These are phyloP conservation scores for Deroplatys truncata DNA, from an alignment of 2,888 invertebrate genomes.

Conservation along the genomic window DNA sequence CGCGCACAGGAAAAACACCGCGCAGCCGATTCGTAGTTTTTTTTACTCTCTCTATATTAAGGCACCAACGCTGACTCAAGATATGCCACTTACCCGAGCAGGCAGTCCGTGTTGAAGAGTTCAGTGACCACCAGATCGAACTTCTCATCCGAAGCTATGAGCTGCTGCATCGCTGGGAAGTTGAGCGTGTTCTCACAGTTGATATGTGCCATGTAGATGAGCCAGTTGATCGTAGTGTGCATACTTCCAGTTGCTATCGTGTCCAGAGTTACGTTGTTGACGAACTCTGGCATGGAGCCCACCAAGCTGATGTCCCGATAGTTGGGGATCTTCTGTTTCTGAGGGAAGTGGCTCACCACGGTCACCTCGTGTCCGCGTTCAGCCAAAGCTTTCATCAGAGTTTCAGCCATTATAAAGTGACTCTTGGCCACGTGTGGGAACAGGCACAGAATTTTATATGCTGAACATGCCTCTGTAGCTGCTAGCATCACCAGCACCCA, in stretches of 20 bases:
- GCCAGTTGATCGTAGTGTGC: background rate
- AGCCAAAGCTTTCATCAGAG: conserved; percentile 39
- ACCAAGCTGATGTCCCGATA: conserved; percentile 36
- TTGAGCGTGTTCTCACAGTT: conserved; percentile 24
- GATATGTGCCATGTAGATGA: background rate
- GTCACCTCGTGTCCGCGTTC: conserved; percentile 38
- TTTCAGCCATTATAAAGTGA: conserved; percentile 62
- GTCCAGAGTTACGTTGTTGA: conserved; percentile 1
- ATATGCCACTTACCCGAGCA: conserved; percentile 50
- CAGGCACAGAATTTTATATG: conserved; percentile 39
- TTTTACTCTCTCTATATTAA: too few species aligned
- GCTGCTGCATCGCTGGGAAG: conserved; percentile 25
- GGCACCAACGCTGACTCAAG: too few species aligned
- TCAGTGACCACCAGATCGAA: conserved; percentile 68
- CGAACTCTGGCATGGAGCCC: background rate
- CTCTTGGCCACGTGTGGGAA: conserved; percentile 66
- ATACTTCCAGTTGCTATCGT: background rate
- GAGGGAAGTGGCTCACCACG: conserved; percentile 36
- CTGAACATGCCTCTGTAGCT: background rate
- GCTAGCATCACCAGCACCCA: background rate
- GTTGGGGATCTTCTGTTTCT: conserved; percentile 32
- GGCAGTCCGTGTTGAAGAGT: conserved; percentile 69
- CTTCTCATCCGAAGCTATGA: conserved; percentile 34
- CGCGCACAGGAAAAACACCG: too few species aligned
- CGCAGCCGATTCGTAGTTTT: too few species aligned